A percentile compares a stretch with the other conserved stretches of the same genome.
phyloP scores from a whole-genome alignment of 2,888 invertebrate species.

The Tineola bisselliella region DNA sequence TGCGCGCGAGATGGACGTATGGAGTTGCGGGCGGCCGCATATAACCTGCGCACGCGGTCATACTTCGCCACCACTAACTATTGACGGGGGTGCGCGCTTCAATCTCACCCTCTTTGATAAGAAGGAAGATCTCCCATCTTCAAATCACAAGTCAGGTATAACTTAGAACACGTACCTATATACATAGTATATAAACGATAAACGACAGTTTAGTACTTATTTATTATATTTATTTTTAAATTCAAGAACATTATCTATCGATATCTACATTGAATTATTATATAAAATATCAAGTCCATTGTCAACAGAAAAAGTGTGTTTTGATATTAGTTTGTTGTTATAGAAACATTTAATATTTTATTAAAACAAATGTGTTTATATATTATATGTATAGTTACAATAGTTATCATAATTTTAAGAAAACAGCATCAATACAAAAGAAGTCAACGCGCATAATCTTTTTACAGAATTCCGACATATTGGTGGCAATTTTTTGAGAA shows the following conservation, averaged over 20 bases:
- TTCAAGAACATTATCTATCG: too few relatives aligned
- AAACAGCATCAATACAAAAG: background rate
- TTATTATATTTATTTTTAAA: too few relatives aligned
- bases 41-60: slow-evolving; percentile 70
- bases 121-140: slow-evolving; percentile 62
- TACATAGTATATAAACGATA: slow-evolving; percentile 6
- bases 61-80: slow-evolving; percentile 64
- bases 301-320: too few relatives aligned
- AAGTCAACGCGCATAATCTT: slow-evolving; percentile 9
- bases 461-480: slow-evolving; percentile 2
- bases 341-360: slow-evolving; percentile 14
- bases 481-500: too few relatives aligned
- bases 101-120: slow-evolving; percentile 83
- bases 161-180: background rate
- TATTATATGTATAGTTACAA: slow-evolving; percentile 21
- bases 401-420: slow-evolving; percentile 13
- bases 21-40: slow-evolving; percentile 73
- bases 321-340: too few relatives aligned
- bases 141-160: slow-evolving; percentile 43
- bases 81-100: slow-evolving; percentile 77
- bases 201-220: slow-evolving; percentile 11
- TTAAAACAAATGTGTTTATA: slow-evolving; percentile 9
- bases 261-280: too few relatives aligned
- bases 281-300: too few relatives aligned
- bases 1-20: slow-evolving; percentile 75